A percentile compares a stretch with the other conserved stretches of the same genome.
phyloP scores from a whole-genome alignment of 2,113 vertebrate species.

The Aythya baeri region DNA sequence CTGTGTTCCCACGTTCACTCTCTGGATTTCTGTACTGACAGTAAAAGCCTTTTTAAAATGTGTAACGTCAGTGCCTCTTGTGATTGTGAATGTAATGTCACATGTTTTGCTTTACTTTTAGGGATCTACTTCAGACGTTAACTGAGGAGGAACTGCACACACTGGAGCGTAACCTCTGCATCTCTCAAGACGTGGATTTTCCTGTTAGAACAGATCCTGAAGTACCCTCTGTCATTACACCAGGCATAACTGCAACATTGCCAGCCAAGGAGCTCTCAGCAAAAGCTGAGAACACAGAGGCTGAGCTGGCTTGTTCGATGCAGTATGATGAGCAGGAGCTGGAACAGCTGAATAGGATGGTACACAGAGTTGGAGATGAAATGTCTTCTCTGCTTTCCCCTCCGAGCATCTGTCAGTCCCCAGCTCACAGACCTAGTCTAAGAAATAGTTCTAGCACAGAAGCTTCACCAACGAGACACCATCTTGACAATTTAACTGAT shows the following conservation, averaged over 20 bases:
- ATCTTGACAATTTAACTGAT: constrained; percentile 57
- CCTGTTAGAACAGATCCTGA: constrained; percentile 67
- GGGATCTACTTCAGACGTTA: constrained; percentile 93
- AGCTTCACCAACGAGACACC: constrained; percentile 80
- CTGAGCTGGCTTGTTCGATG: constrained; percentile 96
- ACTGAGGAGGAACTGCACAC: constrained; percentile 88
- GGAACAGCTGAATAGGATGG: constrained; percentile 95
- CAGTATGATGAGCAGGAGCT: constrained; percentile 97
- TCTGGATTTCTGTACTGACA: constrained; percentile 12
- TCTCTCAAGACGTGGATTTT: constrained; percentile 91
- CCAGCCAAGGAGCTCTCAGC: constrained; percentile 61
- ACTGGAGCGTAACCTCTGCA: constrained; percentile 91
- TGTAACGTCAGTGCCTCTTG: neutral
- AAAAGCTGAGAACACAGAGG: constrained; percentile 79
- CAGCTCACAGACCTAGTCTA: constrained; percentile 77
- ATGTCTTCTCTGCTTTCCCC: constrained; percentile 97
- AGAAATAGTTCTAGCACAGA: constrained; percentile 76
- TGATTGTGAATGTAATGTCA: neutral
- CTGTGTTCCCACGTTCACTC: neutral
- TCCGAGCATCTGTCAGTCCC: constrained; percentile 89
- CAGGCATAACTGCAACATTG: constrained; percentile 53
- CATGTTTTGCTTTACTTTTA: constrained; percentile 43
- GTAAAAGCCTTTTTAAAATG: neutral
- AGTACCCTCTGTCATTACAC: constrained; percentile 61
- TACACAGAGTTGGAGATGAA: constrained; percentile 91